Percentiles rank a stretch among this genome's conserved stretches.
These are phyloP conservation scores for Clarias fuscus DNA, from an alignment of 2,797 vertebrate species.

Conservation along the genomic window DNA sequence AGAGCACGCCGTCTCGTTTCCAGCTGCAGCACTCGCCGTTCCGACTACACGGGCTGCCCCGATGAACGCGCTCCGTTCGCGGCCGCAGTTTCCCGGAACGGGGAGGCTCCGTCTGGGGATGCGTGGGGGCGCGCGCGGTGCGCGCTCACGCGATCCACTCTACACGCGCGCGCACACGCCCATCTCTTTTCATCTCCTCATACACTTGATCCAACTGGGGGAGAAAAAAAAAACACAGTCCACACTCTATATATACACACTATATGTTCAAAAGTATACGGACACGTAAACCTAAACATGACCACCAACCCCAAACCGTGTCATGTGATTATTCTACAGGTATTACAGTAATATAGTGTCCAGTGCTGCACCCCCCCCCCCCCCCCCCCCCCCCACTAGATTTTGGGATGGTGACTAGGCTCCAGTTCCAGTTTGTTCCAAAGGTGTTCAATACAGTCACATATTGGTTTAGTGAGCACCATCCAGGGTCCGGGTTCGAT, in stretches of 20 bases:
- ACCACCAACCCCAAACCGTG: background rate
- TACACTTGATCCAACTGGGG: background rate
- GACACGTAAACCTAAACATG: background rate
- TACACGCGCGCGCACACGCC: background rate
- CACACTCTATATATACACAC: background rate
- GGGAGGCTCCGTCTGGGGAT: constrained; percentile 23
- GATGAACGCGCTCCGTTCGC: background rate
- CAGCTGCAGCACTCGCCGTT: background rate
- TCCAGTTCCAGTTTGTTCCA: no score
- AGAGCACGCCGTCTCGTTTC: background rate
- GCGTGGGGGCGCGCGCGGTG: constrained; percentile 1
- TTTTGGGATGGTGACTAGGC: no score
- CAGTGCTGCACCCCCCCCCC: background rate
- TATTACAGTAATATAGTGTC: background rate
- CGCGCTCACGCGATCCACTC: constrained; percentile 2
- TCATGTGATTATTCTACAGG: background rate
- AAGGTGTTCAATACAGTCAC: no score
- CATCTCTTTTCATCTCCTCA: background rate
- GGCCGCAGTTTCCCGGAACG: constrained; percentile 28
- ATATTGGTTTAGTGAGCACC: no score
- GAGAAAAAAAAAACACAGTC: no score
- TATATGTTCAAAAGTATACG: background rate
- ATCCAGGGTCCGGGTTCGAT: no score
- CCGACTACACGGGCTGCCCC: background rate
- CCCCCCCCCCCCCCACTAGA: no score